These are phyloP conservation scores for Argya squamiceps DNA, from an alignment of 2,797 vertebrate species.

Conservation along the genomic window DNA sequence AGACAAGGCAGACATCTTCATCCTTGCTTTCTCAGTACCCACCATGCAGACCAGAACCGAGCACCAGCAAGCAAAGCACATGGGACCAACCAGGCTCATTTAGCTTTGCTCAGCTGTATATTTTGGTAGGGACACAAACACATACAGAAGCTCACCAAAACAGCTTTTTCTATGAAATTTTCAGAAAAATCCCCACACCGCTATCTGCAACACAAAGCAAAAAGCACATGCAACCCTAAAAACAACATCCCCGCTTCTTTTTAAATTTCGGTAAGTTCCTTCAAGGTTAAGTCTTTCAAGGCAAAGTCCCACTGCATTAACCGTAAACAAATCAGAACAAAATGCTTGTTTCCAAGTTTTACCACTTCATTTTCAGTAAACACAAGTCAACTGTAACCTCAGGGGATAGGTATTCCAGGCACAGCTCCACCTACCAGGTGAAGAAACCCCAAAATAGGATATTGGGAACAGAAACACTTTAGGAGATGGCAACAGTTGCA, in stretches of 20 bases:
- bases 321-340: neutral
- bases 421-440: constrained; percentile 6
- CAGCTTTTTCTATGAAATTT: neutral
- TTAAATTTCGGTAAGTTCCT: neutral
- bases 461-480: neutral
- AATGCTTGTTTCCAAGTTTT: neutral
- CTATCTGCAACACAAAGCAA: neutral
- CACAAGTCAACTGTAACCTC: neutral
- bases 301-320: neutral
- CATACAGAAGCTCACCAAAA: neutral
- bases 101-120: neutral
- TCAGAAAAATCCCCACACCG: accelerated
- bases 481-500: neutral
- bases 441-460: constrained; percentile 1
- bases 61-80: accelerated
- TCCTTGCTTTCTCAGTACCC: neutral
- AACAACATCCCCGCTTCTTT: neutral
- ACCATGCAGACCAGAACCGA: neutral
- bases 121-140: neutral
- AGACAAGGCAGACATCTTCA: accelerated
- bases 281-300: neutral
- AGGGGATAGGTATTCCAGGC: neutral
- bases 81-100: neutral
- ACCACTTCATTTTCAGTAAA: constrained; percentile 7
- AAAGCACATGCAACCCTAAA: neutral